A percentile compares a stretch with the other conserved stretches of the same genome.
These are phyloP conservation scores for Macrochelys suwanniensis DNA, from an alignment of 2,797 vertebrate species.

Conservation along the genomic window DNA sequence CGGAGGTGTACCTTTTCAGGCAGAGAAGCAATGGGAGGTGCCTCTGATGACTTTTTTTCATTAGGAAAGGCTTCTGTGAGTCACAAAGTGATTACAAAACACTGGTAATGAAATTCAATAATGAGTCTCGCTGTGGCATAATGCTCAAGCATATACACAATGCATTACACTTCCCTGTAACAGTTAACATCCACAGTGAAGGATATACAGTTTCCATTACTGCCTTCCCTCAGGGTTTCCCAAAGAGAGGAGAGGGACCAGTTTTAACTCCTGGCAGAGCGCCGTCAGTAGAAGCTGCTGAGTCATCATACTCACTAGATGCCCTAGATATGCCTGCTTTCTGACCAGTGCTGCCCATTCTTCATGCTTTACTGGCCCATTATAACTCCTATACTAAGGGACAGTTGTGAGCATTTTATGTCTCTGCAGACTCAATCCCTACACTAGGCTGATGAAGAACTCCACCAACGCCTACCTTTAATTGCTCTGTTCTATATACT, in stretches of 20 bases:
- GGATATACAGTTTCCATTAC: neutral
- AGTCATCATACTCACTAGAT: fast-evolving
- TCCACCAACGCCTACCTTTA: neutral
- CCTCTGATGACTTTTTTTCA: conserved; percentile 63
- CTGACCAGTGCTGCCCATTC: neutral
- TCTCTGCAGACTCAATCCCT: neutral
- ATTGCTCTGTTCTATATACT: neutral
- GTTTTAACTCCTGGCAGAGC: neutral
- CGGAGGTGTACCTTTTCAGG: conserved; percentile 39
- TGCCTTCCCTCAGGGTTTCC: neutral
- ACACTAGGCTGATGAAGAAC: fast-evolving
- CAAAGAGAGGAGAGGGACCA: neutral
- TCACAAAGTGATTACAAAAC: conserved; percentile 67
- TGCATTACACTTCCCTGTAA: neutral
- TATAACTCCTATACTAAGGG: neutral
- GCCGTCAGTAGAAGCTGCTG: neutral
- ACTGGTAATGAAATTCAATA: neutral
- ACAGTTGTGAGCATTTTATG: neutral
- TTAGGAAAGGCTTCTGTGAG: conserved; percentile 50
- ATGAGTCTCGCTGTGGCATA: neutral
- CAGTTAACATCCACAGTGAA: neutral
- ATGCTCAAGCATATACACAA: neutral
- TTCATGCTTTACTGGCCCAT: neutral
- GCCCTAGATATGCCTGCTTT: neutral
- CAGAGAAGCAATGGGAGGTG: conserved; percentile 44